Evolutionary conservation across 2,113 vertebrate genomes (phyloP), one percentile per base, ranked within the genome.

Genomic region (Phalacrocorax carbo): DNA sequence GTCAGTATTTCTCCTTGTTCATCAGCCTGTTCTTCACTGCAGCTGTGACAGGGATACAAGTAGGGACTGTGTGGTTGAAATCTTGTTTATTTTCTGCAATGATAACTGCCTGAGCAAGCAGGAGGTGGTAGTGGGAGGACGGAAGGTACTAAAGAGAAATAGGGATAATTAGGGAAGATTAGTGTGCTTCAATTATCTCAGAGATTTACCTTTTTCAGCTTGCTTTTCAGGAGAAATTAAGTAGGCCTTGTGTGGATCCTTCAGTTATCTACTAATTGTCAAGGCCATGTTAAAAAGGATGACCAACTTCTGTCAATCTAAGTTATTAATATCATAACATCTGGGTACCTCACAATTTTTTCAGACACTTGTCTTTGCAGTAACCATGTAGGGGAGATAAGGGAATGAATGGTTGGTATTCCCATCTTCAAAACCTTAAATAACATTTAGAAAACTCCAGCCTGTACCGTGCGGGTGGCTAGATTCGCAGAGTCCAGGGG

Each of bases 201-300:
- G 61, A 82, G 61, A 82, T 90, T 69, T 85, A 32, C 80, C 30
- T 96, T 82, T 97, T 88, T 79, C 75, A 82, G 77, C 75, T 82
- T 73, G 30, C 42, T 92, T 95, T 98, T 94, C 71, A 90, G 60
- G 9, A 94, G 86, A 88, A 94, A 72, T 86, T 15, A 15, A 90
- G 79, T 22, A 21, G 79, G 27, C 48, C 79, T 95, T 58, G 5
- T 71, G 52, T 76, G 92, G 87, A 20, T 79, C 20, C 76, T 82
- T 81, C 61, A 7, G 11, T 82, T 77, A 42, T n/a, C 32, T 69
- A 22, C 48, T 81, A 64, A 89, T 95, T 79, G 9, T 49, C 51
- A 82, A 89, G 16, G n/a, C 69, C 58, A 30, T 34, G 15, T 70
- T 57, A 52, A 60, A 79, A 80, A 72, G 46, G 17, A 64, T 66